Conservation (phyloP, 2,113 vertebrate species). For the Odocoileus virginianus region DNA sequence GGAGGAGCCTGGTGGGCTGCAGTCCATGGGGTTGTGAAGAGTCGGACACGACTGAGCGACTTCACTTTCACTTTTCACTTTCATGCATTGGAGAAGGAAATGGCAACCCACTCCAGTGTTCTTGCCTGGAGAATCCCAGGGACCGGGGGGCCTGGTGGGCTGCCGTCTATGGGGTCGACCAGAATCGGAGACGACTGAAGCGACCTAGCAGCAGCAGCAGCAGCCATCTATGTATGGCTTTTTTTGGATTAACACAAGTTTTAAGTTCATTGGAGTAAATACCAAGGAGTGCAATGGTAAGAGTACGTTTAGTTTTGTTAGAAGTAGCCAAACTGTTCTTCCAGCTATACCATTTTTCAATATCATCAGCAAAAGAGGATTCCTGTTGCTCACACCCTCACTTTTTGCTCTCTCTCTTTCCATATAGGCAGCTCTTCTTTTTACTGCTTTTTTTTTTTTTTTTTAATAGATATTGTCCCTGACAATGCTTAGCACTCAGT, state of each 20-base stretch:
- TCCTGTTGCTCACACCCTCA: background rate
- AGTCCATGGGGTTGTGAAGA: rapidly evolving
- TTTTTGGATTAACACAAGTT: background rate
- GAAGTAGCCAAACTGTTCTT: background rate
- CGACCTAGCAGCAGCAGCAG: background rate
- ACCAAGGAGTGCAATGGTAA: background rate
- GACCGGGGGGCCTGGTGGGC: rapidly evolving
- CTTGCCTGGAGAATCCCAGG: background rate
- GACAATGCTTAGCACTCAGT: background rate
- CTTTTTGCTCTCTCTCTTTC: background rate
- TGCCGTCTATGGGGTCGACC: rapidly evolving
- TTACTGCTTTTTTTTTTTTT: background rate
- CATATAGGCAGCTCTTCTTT: background rate
- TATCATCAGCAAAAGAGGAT: background rate
- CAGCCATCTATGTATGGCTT: background rate
- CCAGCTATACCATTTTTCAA: background rate
- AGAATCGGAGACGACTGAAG: no score
- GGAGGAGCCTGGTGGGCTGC: background rate
- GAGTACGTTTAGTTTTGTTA: background rate
- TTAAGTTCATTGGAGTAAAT: background rate
- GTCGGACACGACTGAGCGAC: rapidly evolving
- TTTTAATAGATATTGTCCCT: background rate
- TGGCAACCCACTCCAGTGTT: background rate
- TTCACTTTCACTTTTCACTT: background rate
- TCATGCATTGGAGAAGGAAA: background rate